Base-by-base conservation (phyloP, 2,888 invertebrate species). In the Thyatira batis region DNA sequence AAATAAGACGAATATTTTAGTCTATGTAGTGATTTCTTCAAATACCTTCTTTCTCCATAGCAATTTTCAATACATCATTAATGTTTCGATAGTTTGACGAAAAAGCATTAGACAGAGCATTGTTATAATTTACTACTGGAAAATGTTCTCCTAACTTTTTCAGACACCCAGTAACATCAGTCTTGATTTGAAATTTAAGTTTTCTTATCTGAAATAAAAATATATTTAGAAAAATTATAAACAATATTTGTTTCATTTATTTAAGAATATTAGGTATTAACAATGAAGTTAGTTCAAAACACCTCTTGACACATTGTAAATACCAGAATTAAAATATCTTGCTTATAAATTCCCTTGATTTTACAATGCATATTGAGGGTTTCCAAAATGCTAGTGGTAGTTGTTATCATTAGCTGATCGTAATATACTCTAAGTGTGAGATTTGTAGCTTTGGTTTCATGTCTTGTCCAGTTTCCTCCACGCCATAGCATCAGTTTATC, bases 271-370 rank as follows among this genome's bases (percentile, higher is more conserved):
- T 49, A 27, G 3, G 6, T 11, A 68, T 76, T 72, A n/a, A n/a
- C n/a, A n/a, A n/a, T n/a, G n/a, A n/a, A n/a, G n/a, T n/a, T n/a
- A n/a, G n/a, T n/a, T 0, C 0, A 4, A 4, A 1, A 13, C 71
- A 86, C 89, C 63, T 80, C 78, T 54, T 78, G 70, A 30, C 57
- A 61, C 30, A 55, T 53, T 11, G 58, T 59, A 20, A 82, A 54
- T 9, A 89, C 75, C 44, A 91, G 56, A 56, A 91, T 82, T 5
- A 91, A 56, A 54, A 88, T 63, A 51, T 89, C 84, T 1, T 77
- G 76, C 71, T 86, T 91, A 57, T 73, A 82, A 64, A 88, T 72
- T 2, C 88, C 89, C 75, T 86, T 90, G 1, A 89, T 69, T 78
- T 84, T 88, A 20, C 65, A 60, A 52, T 71, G 77, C 60, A 85